phyloP scores from a whole-genome alignment of 1,140 invertebrate species.

The Drosophila bocqueti region DNA sequence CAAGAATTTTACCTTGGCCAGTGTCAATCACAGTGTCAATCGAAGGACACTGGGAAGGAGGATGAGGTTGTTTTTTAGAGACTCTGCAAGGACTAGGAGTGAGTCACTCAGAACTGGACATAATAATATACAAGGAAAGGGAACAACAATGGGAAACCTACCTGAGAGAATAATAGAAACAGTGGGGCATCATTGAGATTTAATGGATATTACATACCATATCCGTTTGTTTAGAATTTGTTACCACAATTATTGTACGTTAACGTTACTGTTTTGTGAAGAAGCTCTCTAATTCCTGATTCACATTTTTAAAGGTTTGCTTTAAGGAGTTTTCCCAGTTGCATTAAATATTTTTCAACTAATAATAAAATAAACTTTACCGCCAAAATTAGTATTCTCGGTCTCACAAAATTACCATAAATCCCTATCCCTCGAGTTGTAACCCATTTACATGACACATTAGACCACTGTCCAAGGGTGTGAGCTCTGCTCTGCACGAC shows the following conservation, averaged over 20 bases:
- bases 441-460: background rate
- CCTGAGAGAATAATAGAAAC: background rate
- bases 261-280: too few relatives aligned
- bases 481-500: conserved; percentile 21
- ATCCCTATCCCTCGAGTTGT: background rate
- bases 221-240: too few relatives aligned
- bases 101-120: background rate
- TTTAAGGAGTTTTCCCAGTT: background rate
- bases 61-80: background rate
- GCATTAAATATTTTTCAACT: background rate
- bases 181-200: conserved; percentile 4
- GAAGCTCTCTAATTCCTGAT: background rate
- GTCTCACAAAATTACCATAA: background rate
- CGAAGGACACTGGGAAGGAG: conserved; percentile 13
- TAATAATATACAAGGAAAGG: conserved; percentile 24
- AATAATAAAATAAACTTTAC: background rate
- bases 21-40: conserved; percentile 55
- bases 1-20: conserved; percentile 7
- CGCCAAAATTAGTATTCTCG: too few relatives aligned
- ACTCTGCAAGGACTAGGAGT: background rate
- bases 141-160: background rate
- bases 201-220: background rate
- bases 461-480: conserved; percentile 37
- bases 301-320: background rate
- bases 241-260: too few relatives aligned